These are phyloP conservation scores for Ciconia nigra DNA, from an alignment of 2,797 vertebrate genomes.

Conservation along the genomic window DNA sequence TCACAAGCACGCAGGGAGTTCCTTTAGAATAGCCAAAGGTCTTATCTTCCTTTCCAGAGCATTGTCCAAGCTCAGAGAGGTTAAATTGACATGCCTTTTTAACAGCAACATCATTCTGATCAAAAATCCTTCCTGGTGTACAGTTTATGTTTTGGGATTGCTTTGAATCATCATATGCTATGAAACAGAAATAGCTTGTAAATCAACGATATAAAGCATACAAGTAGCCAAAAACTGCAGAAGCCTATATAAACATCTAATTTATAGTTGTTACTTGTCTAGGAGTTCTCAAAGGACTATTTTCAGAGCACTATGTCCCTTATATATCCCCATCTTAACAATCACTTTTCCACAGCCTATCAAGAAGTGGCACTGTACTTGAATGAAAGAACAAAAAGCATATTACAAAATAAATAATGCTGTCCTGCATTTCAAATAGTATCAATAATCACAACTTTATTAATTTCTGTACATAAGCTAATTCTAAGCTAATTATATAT, in stretches of 20 bases:
- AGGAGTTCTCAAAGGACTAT: not conserved
- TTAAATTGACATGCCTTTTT: conserved; percentile 87
- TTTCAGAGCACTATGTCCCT: not conserved
- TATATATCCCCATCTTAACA: not conserved
- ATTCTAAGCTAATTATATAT: not conserved
- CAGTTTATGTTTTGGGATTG: conserved; percentile 84
- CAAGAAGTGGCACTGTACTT: not conserved
- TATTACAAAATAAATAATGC: not conserved
- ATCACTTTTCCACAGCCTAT: not conserved
- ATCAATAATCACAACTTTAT: not conserved
- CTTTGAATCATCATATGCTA: conserved; percentile 83
- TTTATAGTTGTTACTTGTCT: not conserved
- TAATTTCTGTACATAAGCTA: not conserved
- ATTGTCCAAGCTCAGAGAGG: conserved; percentile 76
- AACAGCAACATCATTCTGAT: conserved; percentile 70
- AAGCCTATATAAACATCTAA: not conserved
- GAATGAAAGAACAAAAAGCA: not conserved
- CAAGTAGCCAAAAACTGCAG: not conserved
- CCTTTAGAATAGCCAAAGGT: conserved; percentile 85
- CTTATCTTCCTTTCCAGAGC: conserved; percentile 82
- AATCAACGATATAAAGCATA: not conserved
- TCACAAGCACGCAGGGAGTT: conserved; percentile 87
- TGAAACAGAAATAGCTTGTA: conserved; percentile 1
- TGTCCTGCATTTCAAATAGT: not conserved
- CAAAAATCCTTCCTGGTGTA: conserved; percentile 70